These are phyloP conservation scores for Lithophane semibrunnea DNA, from an alignment of 2,888 invertebrate genomes.

Conservation along the genomic window DNA sequence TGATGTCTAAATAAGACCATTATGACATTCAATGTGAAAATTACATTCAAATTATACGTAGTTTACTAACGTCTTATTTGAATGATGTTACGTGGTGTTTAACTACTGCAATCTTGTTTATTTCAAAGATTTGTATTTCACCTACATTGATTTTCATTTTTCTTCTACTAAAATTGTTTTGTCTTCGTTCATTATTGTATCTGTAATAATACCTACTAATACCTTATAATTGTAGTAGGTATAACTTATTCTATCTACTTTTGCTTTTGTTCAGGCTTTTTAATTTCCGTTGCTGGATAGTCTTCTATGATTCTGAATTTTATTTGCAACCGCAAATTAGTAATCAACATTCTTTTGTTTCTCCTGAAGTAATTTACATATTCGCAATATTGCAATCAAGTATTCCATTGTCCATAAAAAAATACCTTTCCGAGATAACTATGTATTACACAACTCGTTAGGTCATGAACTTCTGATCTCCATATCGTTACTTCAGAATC, in stretches of 20 bases:
- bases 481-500: slow-evolving; percentile 2
- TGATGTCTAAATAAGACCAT: slow-evolving; percentile 51
- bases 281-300: neutral
- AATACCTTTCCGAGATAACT: neutral
- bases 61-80: slow-evolving; percentile 47
- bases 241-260: neutral
- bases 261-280: neutral
- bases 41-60: slow-evolving; percentile 59
- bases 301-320: neutral
- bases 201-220: no score
- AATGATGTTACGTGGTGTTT: slow-evolving; percentile 34
- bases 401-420: neutral
- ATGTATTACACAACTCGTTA: slow-evolving; percentile 2
- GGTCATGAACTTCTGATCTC: slow-evolving; percentile 19
- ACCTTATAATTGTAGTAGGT: no score
- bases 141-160: slow-evolving; percentile 1
- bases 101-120: slow-evolving; percentile 31
- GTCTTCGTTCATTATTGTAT: neutral
- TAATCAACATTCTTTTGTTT: neutral
- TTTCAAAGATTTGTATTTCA: slow-evolving; percentile 1
- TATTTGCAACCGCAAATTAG: neutral
- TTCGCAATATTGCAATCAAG: neutral
- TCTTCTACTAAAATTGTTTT: neutral
- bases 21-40: slow-evolving; percentile 57
- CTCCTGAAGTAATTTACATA: neutral